phyloP scores from a whole-genome alignment of 1,140 invertebrate species.

The Piezodorus guildinii region DNA sequence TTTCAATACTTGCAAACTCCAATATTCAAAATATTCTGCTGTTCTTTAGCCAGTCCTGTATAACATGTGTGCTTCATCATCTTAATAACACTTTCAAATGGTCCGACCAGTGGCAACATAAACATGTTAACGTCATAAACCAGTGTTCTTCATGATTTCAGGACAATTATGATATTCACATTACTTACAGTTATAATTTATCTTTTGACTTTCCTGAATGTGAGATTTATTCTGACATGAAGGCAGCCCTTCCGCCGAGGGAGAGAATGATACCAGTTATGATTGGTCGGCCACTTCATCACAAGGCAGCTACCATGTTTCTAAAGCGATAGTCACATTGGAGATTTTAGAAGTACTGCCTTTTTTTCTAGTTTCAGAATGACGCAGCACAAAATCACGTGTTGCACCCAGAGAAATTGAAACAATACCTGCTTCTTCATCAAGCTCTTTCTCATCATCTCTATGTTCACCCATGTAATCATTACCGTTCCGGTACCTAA shows the following conservation, averaged over 20 bases:
- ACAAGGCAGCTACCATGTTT: conserved; percentile 53
- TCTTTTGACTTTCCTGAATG: conserved; percentile 43
- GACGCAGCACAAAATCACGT: conserved; percentile 52
- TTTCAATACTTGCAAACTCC: too few species aligned
- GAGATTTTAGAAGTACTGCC: conserved; percentile 28
- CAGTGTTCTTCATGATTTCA: too few species aligned
- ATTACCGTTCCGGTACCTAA: conserved; percentile 52
- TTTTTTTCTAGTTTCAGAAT: conserved; percentile 41
- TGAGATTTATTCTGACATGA: conserved; percentile 53
- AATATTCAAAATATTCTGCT: too few species aligned
- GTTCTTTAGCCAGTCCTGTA: too few species aligned
- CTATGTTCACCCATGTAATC: conserved; percentile 62
- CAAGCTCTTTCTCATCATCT: conserved; percentile 57
- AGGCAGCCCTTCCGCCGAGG: conserved; percentile 43
- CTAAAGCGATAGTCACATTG: conserved; percentile 43
- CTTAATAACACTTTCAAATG: too few species aligned
- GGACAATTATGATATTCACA: too few species aligned
- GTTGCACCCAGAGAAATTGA: conserved; percentile 54
- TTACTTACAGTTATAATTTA: too few species aligned
- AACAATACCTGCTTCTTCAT: conserved; percentile 47
- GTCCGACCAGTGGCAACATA: too few species aligned
- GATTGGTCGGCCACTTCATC: conserved; percentile 63
- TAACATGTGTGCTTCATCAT: too few species aligned
- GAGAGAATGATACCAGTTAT: conserved; percentile 57
- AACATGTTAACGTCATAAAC: too few species aligned